Conservation (phyloP, 2,797 vertebrate species). For the Acanthurus tractus region DNA sequence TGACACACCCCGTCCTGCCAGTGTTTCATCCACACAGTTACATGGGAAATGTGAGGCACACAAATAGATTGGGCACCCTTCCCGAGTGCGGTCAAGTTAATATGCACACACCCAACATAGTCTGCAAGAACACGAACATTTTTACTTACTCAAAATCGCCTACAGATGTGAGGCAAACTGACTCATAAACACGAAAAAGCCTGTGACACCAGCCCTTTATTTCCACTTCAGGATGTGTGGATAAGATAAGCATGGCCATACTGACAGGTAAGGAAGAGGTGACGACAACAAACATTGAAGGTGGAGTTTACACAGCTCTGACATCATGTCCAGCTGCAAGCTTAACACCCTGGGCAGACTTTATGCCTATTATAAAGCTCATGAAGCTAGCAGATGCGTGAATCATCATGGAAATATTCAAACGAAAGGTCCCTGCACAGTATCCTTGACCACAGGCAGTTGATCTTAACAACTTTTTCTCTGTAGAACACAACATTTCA, state of each 20-base stretch:
- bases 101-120: slow-evolving; percentile 78
- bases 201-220: slow-evolving; percentile 29
- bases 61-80: slow-evolving; percentile 80
- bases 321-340: slow-evolving; percentile 40
- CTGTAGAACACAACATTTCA: not conserved
- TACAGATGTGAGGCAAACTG: slow-evolving; percentile 67
- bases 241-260: slow-evolving; percentile 31
- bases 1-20: slow-evolving; percentile 61
- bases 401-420: slow-evolving; percentile 58
- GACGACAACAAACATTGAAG: slow-evolving; percentile 39
- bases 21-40: slow-evolving; percentile 67
- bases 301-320: slow-evolving; percentile 45
- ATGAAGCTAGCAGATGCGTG: slow-evolving; percentile 7
- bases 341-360: slow-evolving; percentile 10
- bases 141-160: slow-evolving; percentile 56
- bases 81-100: slow-evolving; percentile 75
- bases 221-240: slow-evolving; percentile 36
- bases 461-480: not conserved
- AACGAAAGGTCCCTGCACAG: slow-evolving; percentile 21
- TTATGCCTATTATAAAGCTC: slow-evolving; percentile 22
- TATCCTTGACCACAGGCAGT: not conserved
- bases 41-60: slow-evolving; percentile 76
- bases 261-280: slow-evolving; percentile 62
- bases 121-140: slow-evolving; percentile 60
- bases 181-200: slow-evolving; percentile 47